Percentiles rank a stretch among this genome's conserved stretches.
Evolutionary conservation across 2,888 invertebrate species (phyloP).

Genomic region (Platycheirus albimanus): DNA sequence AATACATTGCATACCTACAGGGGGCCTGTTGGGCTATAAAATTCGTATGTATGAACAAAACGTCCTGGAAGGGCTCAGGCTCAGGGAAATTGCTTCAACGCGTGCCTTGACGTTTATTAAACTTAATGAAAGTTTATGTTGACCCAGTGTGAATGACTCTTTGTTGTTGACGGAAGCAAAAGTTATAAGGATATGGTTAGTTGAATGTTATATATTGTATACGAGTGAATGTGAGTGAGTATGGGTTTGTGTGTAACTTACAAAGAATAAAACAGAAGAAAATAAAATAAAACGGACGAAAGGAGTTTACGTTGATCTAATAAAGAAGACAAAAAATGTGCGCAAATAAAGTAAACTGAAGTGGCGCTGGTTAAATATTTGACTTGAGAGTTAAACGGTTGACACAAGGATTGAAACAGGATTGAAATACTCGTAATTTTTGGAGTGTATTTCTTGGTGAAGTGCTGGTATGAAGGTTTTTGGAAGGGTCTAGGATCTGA

Average conservation of each 20-base stretch:
- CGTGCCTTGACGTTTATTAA: conserved; percentile 56
- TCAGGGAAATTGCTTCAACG: conserved; percentile 35
- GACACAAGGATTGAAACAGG: conserved; percentile 47
- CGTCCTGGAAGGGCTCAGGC: not conserved
- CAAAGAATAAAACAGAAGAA: not conserved
- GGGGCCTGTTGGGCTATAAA: not conserved
- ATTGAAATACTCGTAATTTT: conserved; percentile 31
- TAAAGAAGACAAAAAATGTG: conserved; percentile 48
- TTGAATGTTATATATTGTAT: too few relatives aligned
- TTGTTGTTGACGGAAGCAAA: conserved; percentile 21
- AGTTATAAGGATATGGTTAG: not conserved
- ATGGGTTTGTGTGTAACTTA: too few relatives aligned
- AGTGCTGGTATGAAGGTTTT: too few relatives aligned
- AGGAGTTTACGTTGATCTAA: conserved; percentile 33
- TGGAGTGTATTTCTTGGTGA: not conserved
- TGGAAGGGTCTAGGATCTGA: too few relatives aligned
- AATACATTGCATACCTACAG: conserved; percentile 35
- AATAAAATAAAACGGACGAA: conserved; percentile 9
- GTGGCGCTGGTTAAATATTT: conserved; percentile 67
- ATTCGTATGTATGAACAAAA: not conserved
- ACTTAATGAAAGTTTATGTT: conserved; percentile 65
- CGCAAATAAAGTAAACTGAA: conserved; percentile 53
- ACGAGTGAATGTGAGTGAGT: not conserved
- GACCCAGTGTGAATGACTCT: conserved; percentile 63
- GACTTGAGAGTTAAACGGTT: conserved; percentile 43